Evolutionary conservation across 2,797 vertebrate species (phyloP).

Genomic region (Phalloptychus januarius): DNA sequence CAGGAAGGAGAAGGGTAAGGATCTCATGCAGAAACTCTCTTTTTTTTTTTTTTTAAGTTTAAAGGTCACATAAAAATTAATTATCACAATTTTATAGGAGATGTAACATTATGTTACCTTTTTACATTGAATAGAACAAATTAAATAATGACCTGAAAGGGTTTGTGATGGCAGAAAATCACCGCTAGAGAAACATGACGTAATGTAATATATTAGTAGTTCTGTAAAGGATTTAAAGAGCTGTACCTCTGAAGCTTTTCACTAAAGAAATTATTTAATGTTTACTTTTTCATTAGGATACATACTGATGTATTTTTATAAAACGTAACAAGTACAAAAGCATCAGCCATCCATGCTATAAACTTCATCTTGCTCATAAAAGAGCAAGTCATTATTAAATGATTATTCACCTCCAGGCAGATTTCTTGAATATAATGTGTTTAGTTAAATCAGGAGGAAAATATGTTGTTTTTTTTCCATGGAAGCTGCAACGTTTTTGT

Average conservation of each 20-base stretch:
- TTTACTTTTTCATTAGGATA: background rate
- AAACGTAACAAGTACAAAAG: background rate
- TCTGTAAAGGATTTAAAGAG: background rate
- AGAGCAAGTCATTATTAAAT: background rate
- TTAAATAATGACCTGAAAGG: background rate
- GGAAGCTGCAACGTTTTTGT: background rate
- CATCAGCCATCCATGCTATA: background rate
- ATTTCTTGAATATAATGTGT: background rate
- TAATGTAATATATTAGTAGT: no score
- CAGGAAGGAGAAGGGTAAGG: slow-evolving; percentile 90
- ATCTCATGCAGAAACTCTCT: background rate
- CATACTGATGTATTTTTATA: background rate
- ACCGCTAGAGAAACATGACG: background rate
- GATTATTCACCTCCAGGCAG: background rate
- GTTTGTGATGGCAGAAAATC: background rate
- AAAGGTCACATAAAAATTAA: slow-evolving; percentile 5
- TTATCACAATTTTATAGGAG: background rate
- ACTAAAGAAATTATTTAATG: background rate
- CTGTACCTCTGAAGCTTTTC: background rate
- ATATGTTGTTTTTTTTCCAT: background rate
- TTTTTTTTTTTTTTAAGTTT: no score
- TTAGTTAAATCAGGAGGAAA: background rate
- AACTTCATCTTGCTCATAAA: background rate
- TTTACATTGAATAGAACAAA: background rate
- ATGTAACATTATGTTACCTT: background rate